Percentiles rank a stretch among this genome's conserved stretches.
These are phyloP conservation scores for Sphenopsis melanotis DNA, from an alignment of 2,797 vertebrate species.

Conservation along the genomic window DNA sequence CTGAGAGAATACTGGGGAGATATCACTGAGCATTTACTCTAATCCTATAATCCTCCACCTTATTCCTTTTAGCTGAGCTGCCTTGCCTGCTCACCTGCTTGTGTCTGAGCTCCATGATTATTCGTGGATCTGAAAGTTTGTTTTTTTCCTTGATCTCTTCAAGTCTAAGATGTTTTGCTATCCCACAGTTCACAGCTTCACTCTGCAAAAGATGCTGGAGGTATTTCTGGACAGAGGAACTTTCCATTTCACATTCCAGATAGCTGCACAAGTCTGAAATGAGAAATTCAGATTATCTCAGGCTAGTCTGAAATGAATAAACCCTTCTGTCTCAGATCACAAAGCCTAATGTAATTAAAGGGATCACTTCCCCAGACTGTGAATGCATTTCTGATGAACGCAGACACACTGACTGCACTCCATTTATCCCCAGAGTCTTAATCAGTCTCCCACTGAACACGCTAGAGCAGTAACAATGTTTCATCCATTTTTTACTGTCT, in stretches of 20 bases:
- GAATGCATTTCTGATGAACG: conserved; percentile 16
- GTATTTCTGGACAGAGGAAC: conserved; percentile 76
- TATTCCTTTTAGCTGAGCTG: conserved; percentile 57
- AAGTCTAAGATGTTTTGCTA: conserved; percentile 73
- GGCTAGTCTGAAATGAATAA: conserved; percentile 17
- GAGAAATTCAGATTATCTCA: conserved; percentile 15
- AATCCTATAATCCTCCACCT: neutral
- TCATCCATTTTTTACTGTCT: neutral
- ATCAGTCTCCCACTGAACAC: neutral
- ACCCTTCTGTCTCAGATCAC: neutral
- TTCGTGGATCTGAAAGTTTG: conserved; percentile 73
- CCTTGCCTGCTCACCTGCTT: conserved; percentile 77
- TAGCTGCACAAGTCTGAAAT: conserved; percentile 84
- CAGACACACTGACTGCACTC: neutral
- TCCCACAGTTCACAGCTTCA: conserved; percentile 76
- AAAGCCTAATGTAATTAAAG: conserved; percentile 36
- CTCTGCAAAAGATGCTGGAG: conserved; percentile 87
- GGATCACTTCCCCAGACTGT: neutral
- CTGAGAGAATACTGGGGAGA: neutral
- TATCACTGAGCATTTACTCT: neutral
- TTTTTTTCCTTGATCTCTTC: conserved; percentile 73
- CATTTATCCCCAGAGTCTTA: neutral
- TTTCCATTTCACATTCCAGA: conserved; percentile 84
- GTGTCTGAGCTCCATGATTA: conserved; percentile 92
- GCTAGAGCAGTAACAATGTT: neutral